Percentiles rank a stretch among this genome's conserved stretches.
phyloP scores from a whole-genome alignment of 2,113 vertebrate genomes.

The Saguinus midas region DNA sequence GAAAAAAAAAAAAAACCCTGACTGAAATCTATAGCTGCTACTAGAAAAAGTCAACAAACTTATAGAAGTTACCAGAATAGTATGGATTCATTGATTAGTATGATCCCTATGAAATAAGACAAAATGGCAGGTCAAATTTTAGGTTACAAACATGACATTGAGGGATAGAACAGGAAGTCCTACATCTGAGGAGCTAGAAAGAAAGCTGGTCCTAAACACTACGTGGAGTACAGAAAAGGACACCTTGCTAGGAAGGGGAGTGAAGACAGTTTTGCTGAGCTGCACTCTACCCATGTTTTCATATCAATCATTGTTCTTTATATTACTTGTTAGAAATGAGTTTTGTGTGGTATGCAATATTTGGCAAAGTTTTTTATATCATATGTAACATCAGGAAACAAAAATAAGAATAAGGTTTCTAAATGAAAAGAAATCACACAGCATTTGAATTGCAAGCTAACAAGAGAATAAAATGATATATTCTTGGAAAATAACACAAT shows the following conservation, averaged over 20 bases:
- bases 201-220: not conserved
- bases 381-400: constrained; percentile 1
- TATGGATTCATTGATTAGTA: not conserved
- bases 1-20: not conserved
- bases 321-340: not conserved
- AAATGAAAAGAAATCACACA: constrained; percentile 54
- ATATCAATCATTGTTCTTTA: not conserved
- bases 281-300: not conserved
- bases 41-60: not conserved
- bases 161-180: not conserved
- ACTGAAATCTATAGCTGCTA: not conserved
- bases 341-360: not conserved
- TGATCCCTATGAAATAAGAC: not conserved
- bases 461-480: not conserved
- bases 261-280: not conserved
- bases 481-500: constrained; percentile 16
- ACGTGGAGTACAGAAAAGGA: not conserved
- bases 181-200: not conserved
- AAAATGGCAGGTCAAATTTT: not conserved
- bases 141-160: not conserved
- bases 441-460: constrained; percentile 50
- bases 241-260: not conserved
- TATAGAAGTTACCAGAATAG: not conserved
- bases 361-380: not conserved
- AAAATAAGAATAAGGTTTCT: constrained; percentile 17